Conservation (phyloP, 2,888 invertebrate species). For the Drosophila prostipennis region DNA sequence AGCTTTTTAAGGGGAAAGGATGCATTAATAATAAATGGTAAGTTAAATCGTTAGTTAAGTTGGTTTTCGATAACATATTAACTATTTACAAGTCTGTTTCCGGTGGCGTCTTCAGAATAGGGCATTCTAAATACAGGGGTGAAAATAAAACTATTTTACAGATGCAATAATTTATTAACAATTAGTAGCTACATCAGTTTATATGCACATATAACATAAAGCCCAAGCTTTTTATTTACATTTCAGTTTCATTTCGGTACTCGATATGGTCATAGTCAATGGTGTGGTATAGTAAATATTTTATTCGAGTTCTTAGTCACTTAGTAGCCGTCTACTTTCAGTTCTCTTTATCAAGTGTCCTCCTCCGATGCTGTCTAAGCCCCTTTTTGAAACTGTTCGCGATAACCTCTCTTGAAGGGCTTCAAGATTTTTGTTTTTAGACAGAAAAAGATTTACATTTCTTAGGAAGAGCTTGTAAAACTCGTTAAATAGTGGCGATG, state of each 20-base stretch:
- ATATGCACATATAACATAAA: slow-evolving; percentile 39
- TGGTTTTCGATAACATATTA: background rate
- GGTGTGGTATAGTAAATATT: background rate
- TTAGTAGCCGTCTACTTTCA: slow-evolving; percentile 30
- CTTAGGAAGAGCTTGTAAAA: slow-evolving; percentile 27
- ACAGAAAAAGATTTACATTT: slow-evolving; percentile 27
- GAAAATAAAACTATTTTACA: slow-evolving; percentile 24
- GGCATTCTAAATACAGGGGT: background rate
- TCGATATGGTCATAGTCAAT: slow-evolving; percentile 29
- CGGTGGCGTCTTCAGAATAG: background rate
- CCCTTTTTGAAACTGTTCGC: slow-evolving; percentile 51
- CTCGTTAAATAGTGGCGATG: slow-evolving; percentile 29
- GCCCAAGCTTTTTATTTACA: slow-evolving; percentile 32
- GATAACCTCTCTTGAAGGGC: slow-evolving; percentile 17
- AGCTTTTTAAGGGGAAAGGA: slow-evolving; percentile 24
- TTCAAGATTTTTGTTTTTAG: slow-evolving; percentile 28
- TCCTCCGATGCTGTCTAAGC: slow-evolving; percentile 71
- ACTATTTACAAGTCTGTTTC: slow-evolving; percentile 20
- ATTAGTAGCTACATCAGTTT: slow-evolving; percentile 24
- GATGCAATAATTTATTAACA: slow-evolving; percentile 48
- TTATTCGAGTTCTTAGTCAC: slow-evolving; percentile 23
- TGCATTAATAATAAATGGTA: slow-evolving; percentile 4
- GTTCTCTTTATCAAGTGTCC: slow-evolving; percentile 64
- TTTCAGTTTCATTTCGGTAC: slow-evolving; percentile 7
- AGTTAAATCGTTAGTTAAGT: background rate